These are phyloP conservation scores for Eleginops maclovinus DNA, from an alignment of 2,113 vertebrate species.

Conservation along the genomic window DNA sequence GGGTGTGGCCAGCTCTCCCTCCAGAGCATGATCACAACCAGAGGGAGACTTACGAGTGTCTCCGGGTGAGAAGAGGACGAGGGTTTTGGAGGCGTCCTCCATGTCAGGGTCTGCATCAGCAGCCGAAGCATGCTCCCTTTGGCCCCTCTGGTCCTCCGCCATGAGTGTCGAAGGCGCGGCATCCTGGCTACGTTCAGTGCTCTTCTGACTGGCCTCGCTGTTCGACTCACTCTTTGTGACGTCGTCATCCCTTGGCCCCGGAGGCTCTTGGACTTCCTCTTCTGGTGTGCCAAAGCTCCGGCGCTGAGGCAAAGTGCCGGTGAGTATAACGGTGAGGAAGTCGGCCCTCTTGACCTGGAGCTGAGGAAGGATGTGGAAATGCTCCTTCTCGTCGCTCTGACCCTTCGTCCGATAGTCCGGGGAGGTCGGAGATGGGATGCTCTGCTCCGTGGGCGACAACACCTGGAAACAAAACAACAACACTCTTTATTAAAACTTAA, in stretches of 20 bases:
- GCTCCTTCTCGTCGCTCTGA: conserved; percentile 88
- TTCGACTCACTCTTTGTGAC: conserved; percentile 89
- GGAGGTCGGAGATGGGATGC: conserved; percentile 84
- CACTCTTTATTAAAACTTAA: not conserved
- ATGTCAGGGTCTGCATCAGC: conserved; percentile 92
- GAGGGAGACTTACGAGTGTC: conserved; percentile 92
- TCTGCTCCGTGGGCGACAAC: conserved; percentile 86
- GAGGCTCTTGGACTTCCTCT: conserved; percentile 50
- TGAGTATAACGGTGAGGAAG: conserved; percentile 91
- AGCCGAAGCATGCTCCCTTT: conserved; percentile 86
- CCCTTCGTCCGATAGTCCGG: conserved; percentile 91
- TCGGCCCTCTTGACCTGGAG: conserved; percentile 90
- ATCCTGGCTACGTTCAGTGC: conserved; percentile 92
- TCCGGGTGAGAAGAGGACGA: conserved; percentile 97
- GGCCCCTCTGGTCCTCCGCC: conserved; percentile 90
- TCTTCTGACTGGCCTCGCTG: conserved; percentile 92
- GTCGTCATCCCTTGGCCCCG: conserved; percentile 79
- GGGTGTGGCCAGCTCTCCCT: conserved; percentile 88
- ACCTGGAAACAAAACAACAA: conserved; percentile 75
- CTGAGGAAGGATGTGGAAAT: conserved; percentile 85
- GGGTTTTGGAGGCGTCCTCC: conserved; percentile 95
- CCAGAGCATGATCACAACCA: conserved; percentile 84
- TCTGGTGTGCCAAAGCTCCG: conserved; percentile 62
- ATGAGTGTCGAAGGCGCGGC: conserved; percentile 92
- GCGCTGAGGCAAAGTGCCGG: conserved; percentile 80